Base-by-base conservation (phyloP, 2,797 vertebrate species). In the Tapirus indicus region DNA sequence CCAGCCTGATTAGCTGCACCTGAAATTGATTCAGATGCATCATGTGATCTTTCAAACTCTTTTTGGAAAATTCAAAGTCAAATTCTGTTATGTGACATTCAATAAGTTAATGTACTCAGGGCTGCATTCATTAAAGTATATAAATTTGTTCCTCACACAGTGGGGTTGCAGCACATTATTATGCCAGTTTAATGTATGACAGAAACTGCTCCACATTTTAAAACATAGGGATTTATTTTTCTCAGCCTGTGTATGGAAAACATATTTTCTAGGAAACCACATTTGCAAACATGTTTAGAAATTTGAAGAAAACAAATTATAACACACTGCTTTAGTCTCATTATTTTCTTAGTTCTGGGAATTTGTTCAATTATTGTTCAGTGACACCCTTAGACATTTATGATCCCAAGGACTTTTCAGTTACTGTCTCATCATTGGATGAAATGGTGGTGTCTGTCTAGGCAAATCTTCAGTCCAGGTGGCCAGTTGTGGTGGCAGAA, bases 351-450 rank as follows among this genome's bases (percentile, higher is more conserved):
- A 99, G 99, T 8, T 98, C 99, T 0, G 99, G 99, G 99, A 98
- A 99, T 95, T 98, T 99, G 98, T 99, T 99, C 99, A 99, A 99
- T 0, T 99, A 99, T 2, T 99, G 99, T 13, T 99, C 99, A 0
- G 99, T 99, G 97, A 99, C 99, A 0, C 99, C 99, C 0, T 98
- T 99, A 23, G 99, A 99, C 95, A 99, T 99, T 97, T 99, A 99
- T 3, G 99, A 99, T 94, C 98, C 99, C 27, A 99, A 99, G 97
- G 99, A 99, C 98, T 99, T 99, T 52, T 99, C 99, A 0, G 97
- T 99, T 5, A 98, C 99, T 0, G 98, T 99, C 29, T 99, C 99
- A 2, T 99, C 99, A 0, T 60, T 99, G 98, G 99, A 99, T 90
- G 99, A 99, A 95, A 99, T 98, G 82, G 99, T 99, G 44, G 99